phyloP scores from a whole-genome alignment of 2,113 vertebrate genomes.

The Grallaria varia region DNA sequence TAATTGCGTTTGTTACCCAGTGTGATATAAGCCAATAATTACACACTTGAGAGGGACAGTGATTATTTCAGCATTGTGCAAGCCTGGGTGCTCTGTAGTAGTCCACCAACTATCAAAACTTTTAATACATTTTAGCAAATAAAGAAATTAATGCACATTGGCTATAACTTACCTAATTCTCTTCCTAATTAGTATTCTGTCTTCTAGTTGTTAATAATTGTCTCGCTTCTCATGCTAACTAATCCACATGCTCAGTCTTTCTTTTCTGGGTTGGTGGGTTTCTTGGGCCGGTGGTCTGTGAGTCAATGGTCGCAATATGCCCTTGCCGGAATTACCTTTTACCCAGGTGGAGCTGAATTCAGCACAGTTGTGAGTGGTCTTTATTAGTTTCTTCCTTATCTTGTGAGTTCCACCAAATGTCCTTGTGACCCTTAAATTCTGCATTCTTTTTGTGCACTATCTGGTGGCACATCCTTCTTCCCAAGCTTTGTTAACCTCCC shows the following conservation, averaged over 20 bases:
- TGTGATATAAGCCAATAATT: neutral
- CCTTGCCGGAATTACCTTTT: neutral
- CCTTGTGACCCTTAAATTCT: neutral
- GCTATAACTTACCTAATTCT: neutral
- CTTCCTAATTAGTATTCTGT: neutral
- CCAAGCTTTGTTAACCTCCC: neutral
- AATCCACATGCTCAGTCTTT: neutral
- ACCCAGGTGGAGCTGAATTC: neutral
- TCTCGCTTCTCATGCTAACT: neutral
- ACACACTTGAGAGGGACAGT: neutral
- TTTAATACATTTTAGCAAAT: neutral
- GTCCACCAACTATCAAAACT: neutral
- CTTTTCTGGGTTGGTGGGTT: neutral
- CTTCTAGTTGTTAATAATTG: neutral
- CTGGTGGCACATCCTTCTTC: neutral
- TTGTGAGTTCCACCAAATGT: neutral
- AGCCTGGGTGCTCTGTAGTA: neutral
- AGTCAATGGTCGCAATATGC: neutral
- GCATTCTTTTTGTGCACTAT: neutral
- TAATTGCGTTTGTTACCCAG: neutral
- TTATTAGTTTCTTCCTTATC: neutral
- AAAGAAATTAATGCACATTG: neutral
- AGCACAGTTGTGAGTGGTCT: neutral
- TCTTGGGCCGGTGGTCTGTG: neutral
- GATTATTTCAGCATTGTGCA: neutral